Conservation (phyloP, 2,113 vertebrate species). For the Vombatus ursinus region DNA sequence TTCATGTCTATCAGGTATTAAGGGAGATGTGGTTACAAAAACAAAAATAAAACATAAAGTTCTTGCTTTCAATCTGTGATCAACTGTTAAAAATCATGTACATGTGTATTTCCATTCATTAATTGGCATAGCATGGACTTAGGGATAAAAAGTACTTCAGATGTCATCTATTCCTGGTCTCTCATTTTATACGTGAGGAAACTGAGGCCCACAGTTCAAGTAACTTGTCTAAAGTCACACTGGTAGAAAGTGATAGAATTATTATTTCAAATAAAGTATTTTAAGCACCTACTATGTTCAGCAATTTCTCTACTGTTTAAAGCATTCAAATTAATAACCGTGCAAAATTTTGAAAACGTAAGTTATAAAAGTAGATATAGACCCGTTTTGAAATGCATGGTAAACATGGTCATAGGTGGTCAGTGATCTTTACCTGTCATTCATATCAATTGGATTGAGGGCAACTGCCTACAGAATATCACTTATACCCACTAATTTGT, state of each 20-base stretch:
- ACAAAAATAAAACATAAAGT: neutral
- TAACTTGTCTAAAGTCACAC: neutral
- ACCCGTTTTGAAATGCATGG: neutral
- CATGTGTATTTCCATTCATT: neutral
- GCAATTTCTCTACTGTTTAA: neutral
- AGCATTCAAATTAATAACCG: conserved; percentile 6
- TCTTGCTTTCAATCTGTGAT: neutral
- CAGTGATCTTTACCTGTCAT: conserved; percentile 17
- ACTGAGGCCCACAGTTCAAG: neutral
- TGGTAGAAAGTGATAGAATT: neutral
- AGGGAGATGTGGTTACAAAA: too few species aligned
- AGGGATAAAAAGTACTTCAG: neutral
- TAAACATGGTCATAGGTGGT: neutral
- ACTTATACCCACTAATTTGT: neutral
- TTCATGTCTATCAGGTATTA: neutral
- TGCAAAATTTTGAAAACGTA: neutral
- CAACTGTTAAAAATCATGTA: neutral
- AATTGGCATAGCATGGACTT: neutral
- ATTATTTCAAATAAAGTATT: neutral
- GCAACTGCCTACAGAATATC: neutral
- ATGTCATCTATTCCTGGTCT: neutral
- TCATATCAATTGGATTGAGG: conserved; percentile 22
- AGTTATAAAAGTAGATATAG: conserved; percentile 16
- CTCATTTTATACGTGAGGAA: neutral
- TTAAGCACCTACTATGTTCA: neutral